Evolutionary conservation across 2,113 vertebrate genomes (phyloP), one percentile per base, ranked within the genome.

Genomic region (Embiotoca jacksoni): DNA sequence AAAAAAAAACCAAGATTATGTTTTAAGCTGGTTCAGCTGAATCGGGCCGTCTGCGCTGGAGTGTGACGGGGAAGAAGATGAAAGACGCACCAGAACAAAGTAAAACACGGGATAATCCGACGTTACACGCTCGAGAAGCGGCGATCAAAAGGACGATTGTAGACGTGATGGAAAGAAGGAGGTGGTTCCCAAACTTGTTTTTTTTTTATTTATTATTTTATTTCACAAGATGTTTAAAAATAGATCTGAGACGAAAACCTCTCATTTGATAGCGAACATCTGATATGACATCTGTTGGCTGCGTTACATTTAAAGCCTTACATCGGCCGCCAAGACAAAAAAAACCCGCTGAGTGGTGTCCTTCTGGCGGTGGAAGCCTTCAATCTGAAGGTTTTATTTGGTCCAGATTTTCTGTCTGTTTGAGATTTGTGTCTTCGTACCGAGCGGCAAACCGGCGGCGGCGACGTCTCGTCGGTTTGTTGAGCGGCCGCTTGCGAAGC

Each of bases 41-140:
- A 16, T 47, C n/a, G 76, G 78, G 52, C 62, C n/a, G 46, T 41
- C 7, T 15, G 62, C 64, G 36, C 41, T 2, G 10, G 69, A 75
- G 76, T 55, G 76, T 78, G 86, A 59, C 59, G 30, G 81, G 16
- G 23, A 41, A 85, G 82, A 87, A 85, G 82, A 87, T 81, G 80
- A 87, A 88, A 86, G 82, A 66, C 50, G 3, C 31, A 10, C 44
- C 0, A 36, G 55, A 70, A 68, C 41, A 64, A 73, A 74, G 76
- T 60, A 41, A 33, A 85, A 79, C 50, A 11, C 49, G 3, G 56
- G 64, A 81, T 76, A 66, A 86, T 78, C 75, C 78, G 23, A 37
- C 49, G 52, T 81, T 76, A 52, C 55, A 36, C 75, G 75, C 75
- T 47, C 15, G 70, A 82, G 60, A 83, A 68, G 77, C 39, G n/a